Evolutionary conservation across 2,113 vertebrate species (phyloP), one percentile per base, ranked within the genome.

Genomic region (Amblyopsis rosae): DNA sequence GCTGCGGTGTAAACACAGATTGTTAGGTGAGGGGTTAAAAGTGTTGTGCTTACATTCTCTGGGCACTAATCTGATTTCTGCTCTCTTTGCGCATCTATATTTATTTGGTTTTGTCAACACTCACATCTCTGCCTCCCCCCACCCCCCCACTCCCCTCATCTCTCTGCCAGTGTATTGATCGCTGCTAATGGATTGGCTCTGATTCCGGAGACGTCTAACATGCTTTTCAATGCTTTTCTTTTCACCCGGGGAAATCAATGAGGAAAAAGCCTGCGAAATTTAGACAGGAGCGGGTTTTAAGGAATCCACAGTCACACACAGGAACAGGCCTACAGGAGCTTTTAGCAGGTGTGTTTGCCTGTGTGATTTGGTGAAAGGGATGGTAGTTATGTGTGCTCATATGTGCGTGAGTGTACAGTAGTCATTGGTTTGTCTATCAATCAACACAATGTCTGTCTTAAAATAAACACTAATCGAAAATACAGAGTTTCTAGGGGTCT

Each of bases 101-200:
- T 95, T 95, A 93, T 94, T 95, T 95, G 93, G 94, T 96, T 96
- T 95, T 93, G 94, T 94, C 93, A 94, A 94, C 94, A 90, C 92
- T 96, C 89, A 88, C 76, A 65, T 91, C 88, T 91, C 88, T 91
- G 87, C 83, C 70, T 86, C 86, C 78, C 71, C 86, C 81, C 82
- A 84, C 77, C 79, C 81, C 79, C 82, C 72, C 50, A 60, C 70
- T 67, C 71, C 50, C 16, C 63, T 16, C 63, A 85, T 86, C 86
- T 79, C 84, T 85, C 89, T 69, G 84, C 91, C 88, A 88, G 91
- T 77, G 91, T 96, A 97, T 97, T 92, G 96, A 96, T 96, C 91
- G 90, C 85, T 90, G 84, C 93, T 97, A 96, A 97, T 96, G 95
- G 95, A 96, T 94, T 94, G 94, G 94, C 95, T 96, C 95, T 93